A percentile compares a stretch with the other conserved stretches of the same genome.
Conservation (phyloP, 2,888 invertebrate species). For the Rhopalosiphum nymphaeae region DNA sequence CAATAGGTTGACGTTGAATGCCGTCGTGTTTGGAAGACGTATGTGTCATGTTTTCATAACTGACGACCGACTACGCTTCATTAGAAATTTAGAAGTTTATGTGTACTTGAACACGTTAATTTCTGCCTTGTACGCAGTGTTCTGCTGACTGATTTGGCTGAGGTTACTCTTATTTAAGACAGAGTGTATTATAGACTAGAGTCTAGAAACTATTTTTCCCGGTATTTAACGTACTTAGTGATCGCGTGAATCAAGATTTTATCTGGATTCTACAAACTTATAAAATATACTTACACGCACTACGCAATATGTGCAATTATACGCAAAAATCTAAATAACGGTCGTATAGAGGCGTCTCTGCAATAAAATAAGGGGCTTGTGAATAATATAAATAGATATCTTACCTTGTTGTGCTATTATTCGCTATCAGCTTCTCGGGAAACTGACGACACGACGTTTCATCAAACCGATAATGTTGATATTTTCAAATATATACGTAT, state of each 20-base stretch:
- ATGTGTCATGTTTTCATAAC: neutral
- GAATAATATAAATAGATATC: neutral
- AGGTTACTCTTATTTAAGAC: neutral
- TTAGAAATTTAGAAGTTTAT: too few species aligned
- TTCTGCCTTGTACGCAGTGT: neutral
- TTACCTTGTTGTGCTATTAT: neutral
- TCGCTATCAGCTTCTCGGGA: neutral
- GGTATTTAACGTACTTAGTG: neutral
- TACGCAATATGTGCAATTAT: neutral
- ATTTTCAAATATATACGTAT: neutral
- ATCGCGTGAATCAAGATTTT: neutral
- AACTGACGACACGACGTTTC: neutral
- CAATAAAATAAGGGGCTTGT: neutral
- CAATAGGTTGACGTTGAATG: neutral
- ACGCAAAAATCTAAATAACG: neutral
- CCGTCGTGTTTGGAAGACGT: neutral
- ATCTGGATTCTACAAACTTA: neutral
- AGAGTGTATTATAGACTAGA: neutral
- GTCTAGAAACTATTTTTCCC: neutral
- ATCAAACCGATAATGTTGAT: neutral
- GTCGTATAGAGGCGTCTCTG: neutral
- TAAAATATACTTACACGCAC: neutral
- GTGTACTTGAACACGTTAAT: neutral
- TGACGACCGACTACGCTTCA: neutral
- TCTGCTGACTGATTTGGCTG: neutral